Evolutionary conservation across 2,888 invertebrate genomes (phyloP).

Genomic region (Agrotis ipsilon): DNA sequence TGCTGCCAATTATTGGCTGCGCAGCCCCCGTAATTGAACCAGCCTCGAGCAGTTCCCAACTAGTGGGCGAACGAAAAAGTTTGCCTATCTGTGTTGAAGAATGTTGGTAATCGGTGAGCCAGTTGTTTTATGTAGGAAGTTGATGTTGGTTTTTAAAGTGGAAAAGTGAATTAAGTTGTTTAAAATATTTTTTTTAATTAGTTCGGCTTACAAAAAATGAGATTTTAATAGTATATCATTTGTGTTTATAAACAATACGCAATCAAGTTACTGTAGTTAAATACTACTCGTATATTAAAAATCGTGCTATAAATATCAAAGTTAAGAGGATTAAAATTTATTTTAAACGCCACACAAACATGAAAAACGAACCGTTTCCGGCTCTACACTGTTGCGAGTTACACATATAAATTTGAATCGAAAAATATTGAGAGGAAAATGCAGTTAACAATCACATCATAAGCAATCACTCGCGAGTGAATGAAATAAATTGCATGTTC

Average conservation of each 20-base stretch:
- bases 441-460: slow-evolving; percentile 86
- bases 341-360: slow-evolving; percentile 37
- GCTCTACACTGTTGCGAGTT: slow-evolving; percentile 8
- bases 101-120: slow-evolving; percentile 26
- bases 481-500: slow-evolving; percentile 86
- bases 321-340: slow-evolving; percentile 34
- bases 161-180: too few relatives aligned
- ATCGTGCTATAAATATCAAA: slow-evolving; percentile 17
- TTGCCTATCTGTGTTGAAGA: slow-evolving; percentile 58
- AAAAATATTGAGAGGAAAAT: slow-evolving; percentile 69
- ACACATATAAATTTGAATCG: slow-evolving; percentile 47
- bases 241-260: neutral
- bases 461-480: slow-evolving; percentile 84
- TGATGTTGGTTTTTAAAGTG: neutral
- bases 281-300: slow-evolving; percentile 7
- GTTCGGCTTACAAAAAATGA: too few relatives aligned
- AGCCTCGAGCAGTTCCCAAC: slow-evolving; percentile 76
- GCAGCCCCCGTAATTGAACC: slow-evolving; percentile 86
- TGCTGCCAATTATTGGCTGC: slow-evolving; percentile 89
- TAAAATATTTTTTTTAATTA: too few relatives aligned
- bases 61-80: slow-evolving; percentile 72
- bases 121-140: slow-evolving; percentile 2
- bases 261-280: slow-evolving; percentile 2
- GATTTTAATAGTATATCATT: neutral
- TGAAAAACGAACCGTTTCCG: slow-evolving; percentile 32